A percentile compares a stretch with the other conserved stretches of the same genome.
Evolutionary conservation across 2,113 vertebrate species (phyloP).

Genomic region (Rhinopithecus roxellana): DNA sequence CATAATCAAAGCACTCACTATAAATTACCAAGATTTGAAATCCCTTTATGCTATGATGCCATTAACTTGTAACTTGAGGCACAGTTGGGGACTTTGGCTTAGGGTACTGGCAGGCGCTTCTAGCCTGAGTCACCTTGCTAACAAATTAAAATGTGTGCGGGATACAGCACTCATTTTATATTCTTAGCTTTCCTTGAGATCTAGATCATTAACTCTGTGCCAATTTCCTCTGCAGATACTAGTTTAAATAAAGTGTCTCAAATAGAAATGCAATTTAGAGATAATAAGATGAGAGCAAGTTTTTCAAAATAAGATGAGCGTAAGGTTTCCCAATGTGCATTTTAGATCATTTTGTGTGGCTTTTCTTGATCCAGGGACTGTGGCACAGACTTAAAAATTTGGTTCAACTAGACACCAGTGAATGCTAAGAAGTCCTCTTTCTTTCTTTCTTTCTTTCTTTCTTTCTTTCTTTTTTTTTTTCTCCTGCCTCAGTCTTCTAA

Average conservation of each 20-base stretch:
- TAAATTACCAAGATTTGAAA: neutral
- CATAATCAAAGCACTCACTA: neutral
- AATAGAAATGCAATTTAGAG: constrained; percentile 64
- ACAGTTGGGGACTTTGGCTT: neutral
- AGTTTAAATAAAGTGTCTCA: constrained; percentile 65
- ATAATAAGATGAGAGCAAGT: constrained; percentile 34
- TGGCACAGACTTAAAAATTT: neutral
- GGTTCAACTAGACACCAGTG: neutral
- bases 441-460: too few species aligned
- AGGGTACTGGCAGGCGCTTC: neutral
- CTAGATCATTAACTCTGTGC: constrained; percentile 49
- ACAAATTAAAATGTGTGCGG: constrained; percentile 11
- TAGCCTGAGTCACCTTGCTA: constrained; percentile 16
- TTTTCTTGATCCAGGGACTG: neutral
- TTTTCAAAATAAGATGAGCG: constrained; percentile 39
- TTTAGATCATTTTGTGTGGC: neutral
- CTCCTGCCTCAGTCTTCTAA: too few species aligned
- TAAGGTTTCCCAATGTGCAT: neutral
- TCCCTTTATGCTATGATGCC: neutral
- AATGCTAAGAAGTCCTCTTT: neutral
- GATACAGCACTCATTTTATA: neutral
- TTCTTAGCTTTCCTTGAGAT: constrained; percentile 44
- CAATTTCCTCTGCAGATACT: constrained; percentile 61
- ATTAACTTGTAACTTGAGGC: neutral
- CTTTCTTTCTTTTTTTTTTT: too few species aligned